phyloP scores from a whole-genome alignment of 2,113 vertebrate species.

The Macquaria ambigua region DNA sequence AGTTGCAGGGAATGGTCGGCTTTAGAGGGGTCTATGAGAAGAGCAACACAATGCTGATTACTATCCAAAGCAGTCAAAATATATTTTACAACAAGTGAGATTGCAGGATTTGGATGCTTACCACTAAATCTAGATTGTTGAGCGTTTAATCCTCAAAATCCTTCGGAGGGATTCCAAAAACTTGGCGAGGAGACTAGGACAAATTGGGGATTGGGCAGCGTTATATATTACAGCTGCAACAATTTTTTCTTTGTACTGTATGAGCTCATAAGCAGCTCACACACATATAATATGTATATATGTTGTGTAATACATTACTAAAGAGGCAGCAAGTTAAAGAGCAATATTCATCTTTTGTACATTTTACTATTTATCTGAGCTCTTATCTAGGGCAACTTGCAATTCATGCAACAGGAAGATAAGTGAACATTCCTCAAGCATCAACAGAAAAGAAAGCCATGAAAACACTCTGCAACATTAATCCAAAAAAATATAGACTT shows the following conservation, averaged over 20 bases:
- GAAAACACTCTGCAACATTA: not conserved
- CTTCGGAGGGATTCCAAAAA: conserved; percentile 41
- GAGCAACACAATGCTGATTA: conserved; percentile 24
- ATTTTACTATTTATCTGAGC: not conserved
- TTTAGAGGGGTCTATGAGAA: conserved; percentile 16
- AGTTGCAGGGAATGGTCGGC: not conserved
- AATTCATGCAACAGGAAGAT: not conserved
- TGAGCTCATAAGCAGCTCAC: conserved; percentile 46
- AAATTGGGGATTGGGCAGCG: conserved; percentile 52
- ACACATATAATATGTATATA: conserved; percentile 6
- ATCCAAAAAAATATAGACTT: not conserved
- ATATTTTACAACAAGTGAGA: conserved; percentile 39
- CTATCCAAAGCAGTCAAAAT: conserved; percentile 25
- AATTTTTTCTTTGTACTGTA: conserved; percentile 30
- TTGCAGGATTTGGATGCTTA: conserved; percentile 48
- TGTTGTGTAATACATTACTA: not conserved
- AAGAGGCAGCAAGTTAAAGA: not conserved
- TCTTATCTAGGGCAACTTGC: not conserved
- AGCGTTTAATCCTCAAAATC: conserved; percentile 51
- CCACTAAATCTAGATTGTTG: conserved; percentile 54
- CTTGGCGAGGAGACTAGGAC: conserved; percentile 19
- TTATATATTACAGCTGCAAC: conserved; percentile 32
- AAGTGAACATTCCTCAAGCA: not conserved
- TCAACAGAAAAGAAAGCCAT: not conserved
- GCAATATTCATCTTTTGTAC: not conserved